Conservation (phyloP, 2,888 invertebrate genomes). For the Euzetes globulus region DNA sequence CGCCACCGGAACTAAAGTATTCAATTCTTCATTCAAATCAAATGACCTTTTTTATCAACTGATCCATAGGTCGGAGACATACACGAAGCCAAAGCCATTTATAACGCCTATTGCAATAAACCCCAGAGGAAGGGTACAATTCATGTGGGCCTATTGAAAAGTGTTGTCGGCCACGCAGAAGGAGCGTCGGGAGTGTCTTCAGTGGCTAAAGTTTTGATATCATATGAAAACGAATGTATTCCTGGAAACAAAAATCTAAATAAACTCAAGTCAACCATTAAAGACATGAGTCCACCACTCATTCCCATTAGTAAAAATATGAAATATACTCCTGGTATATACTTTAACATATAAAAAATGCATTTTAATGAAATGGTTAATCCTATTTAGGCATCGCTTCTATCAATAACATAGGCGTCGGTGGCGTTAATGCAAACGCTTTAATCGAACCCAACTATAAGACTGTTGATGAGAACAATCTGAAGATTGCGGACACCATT, state of each 20-base stretch:
- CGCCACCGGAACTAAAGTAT: conserved; percentile 75
- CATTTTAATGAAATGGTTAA: neutral
- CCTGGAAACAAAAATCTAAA: conserved; percentile 52
- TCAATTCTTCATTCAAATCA: neutral
- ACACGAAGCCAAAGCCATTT: conserved; percentile 52
- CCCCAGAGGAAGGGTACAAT: conserved; percentile 64
- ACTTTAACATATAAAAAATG: neutral
- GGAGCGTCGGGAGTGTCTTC: conserved; percentile 46
- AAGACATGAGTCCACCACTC: neutral
- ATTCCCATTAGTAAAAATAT: neutral
- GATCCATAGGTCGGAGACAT: conserved; percentile 48
- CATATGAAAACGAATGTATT: conserved; percentile 50
- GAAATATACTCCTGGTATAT: conserved; percentile 28
- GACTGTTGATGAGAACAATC: conserved; percentile 37
- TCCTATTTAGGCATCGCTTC: conserved; percentile 47
- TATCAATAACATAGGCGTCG: conserved; percentile 55
- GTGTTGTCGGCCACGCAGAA: conserved; percentile 98
- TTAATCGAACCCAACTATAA: conserved; percentile 43
- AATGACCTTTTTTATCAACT: too few relatives aligned
- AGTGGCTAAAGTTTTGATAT: conserved; percentile 47
- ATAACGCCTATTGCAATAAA: conserved; percentile 50
- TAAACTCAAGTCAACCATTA: conserved; percentile 51
- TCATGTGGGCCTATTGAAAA: conserved; percentile 92
- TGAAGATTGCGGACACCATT: conserved; percentile 45
- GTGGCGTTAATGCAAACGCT: conserved; percentile 49